These are phyloP conservation scores for Paradoxurus hermaphroditus DNA, from an alignment of 2,113 vertebrate genomes.

Conservation along the genomic window DNA sequence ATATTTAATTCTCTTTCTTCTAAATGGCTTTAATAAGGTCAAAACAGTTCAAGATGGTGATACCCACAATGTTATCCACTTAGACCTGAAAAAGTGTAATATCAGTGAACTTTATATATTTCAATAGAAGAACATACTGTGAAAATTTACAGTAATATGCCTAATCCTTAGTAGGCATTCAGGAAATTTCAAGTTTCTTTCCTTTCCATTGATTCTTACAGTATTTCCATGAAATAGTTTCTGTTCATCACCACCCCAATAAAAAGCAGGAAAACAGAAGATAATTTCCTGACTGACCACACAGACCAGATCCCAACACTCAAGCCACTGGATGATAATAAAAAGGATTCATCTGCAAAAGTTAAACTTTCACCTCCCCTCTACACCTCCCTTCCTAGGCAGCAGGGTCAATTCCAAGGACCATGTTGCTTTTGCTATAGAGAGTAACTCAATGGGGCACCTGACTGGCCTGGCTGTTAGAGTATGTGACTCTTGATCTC, in stretches of 20 bases:
- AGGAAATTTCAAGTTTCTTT: background rate
- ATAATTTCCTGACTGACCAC: background rate
- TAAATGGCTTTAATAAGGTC: background rate
- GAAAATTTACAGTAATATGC: background rate
- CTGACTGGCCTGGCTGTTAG: background rate
- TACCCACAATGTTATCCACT: background rate
- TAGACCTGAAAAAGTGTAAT: background rate
- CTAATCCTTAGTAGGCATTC: background rate
- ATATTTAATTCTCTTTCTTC: background rate
- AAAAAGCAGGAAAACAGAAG: background rate
- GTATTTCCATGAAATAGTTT: background rate
- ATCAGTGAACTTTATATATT: background rate
- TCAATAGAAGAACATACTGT: background rate
- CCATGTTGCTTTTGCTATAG: background rate
- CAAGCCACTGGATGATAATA: background rate
- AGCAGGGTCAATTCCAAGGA: background rate
- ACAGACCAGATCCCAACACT: background rate
- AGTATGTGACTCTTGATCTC: background rate
- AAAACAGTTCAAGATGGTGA: conserved; percentile 11
- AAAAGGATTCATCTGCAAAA: background rate
- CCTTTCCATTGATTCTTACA: background rate
- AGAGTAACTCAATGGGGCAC: background rate
- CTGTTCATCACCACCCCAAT: background rate
- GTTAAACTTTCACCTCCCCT: background rate
- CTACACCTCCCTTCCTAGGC: background rate